Evolutionary conservation across 2,888 invertebrate species (phyloP).

Genomic region (Orchesella flavescens): DNA sequence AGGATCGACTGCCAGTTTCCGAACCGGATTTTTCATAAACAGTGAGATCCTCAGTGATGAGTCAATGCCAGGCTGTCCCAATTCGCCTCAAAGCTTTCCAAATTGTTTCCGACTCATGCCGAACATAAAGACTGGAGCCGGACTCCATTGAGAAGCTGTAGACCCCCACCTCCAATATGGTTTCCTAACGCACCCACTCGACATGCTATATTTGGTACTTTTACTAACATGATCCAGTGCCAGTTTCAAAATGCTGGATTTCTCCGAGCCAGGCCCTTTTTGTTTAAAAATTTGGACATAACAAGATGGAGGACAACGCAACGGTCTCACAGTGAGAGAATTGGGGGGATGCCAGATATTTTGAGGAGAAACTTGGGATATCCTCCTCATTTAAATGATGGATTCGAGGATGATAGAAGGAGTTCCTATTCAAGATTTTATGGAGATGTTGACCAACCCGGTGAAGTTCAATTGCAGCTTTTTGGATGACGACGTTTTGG

Average conservation of each 20-base stretch:
- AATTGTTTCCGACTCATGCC: conserved; percentile 83
- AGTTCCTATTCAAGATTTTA: conserved; percentile 77
- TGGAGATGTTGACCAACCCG: conserved; percentile 87
- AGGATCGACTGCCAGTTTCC: too few relatives aligned
- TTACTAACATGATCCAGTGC: conserved; percentile 81
- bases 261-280: conserved; percentile 89
- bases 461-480: conserved; percentile 95
- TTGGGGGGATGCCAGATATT: conserved; percentile 89
- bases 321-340: conserved; percentile 84
- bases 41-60: conserved; percentile 86
- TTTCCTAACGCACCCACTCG: conserved; percentile 82
- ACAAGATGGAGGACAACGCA: conserved; percentile 84
- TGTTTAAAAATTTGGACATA: conserved; percentile 83
- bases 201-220: conserved; percentile 82
- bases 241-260: conserved; percentile 81
- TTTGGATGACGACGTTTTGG: conserved; percentile 88
- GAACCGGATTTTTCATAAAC: conserved; percentile 76
- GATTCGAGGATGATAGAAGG: conserved; percentile 75
- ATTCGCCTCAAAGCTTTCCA: conserved; percentile 85
- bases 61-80: conserved; percentile 82
- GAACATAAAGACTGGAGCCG: conserved; percentile 84
- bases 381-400: conserved; percentile 86
- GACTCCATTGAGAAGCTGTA: conserved; percentile 87
- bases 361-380: conserved; percentile 88
- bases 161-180: conserved; percentile 85